These are phyloP conservation scores for Rhagium mordax DNA, from an alignment of 2,888 invertebrate genomes.

Conservation along the genomic window DNA sequence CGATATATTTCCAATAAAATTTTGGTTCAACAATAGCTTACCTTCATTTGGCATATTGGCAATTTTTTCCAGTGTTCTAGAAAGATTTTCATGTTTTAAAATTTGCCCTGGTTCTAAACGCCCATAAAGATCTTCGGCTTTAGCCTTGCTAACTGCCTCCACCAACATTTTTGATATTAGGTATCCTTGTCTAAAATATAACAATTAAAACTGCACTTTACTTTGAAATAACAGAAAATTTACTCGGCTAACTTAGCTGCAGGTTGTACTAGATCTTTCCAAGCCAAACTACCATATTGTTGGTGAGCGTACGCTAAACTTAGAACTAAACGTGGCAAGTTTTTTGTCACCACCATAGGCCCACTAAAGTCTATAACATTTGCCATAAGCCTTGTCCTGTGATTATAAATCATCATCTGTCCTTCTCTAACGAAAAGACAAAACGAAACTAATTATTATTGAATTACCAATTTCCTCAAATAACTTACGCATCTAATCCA, in stretches of 20 bases:
- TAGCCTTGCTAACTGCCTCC: conserved; percentile 67
- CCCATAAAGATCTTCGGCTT: conserved; percentile 68
- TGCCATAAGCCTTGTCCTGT: conserved; percentile 73
- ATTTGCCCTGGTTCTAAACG: conserved; percentile 70
- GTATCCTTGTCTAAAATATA: conserved; percentile 70
- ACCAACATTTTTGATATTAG: conserved; percentile 71
- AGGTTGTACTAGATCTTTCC: conserved; percentile 76
- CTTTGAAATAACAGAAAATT: conserved; percentile 15
- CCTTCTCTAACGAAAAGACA: conserved; percentile 82
- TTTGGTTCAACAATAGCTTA: conserved; percentile 43
- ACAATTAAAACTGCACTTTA: conserved; percentile 1
- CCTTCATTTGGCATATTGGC: conserved; percentile 69
- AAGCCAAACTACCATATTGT: conserved; percentile 73
- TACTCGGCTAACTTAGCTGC: conserved; percentile 74
- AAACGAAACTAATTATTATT: no score
- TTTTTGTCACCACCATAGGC: conserved; percentile 64
- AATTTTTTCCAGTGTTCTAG: conserved; percentile 73
- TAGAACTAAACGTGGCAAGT: conserved; percentile 75
- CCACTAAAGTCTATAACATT: conserved; percentile 74
- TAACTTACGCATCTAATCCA: conserved; percentile 82
- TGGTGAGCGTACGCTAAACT: conserved; percentile 75
- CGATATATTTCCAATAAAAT: conserved; percentile 12
- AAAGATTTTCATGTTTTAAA: conserved; percentile 71
- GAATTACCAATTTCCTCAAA: background rate
- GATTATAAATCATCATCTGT: conserved; percentile 81